Conservation (phyloP, 2,113 vertebrate species). For the Raphicerus campestris region DNA sequence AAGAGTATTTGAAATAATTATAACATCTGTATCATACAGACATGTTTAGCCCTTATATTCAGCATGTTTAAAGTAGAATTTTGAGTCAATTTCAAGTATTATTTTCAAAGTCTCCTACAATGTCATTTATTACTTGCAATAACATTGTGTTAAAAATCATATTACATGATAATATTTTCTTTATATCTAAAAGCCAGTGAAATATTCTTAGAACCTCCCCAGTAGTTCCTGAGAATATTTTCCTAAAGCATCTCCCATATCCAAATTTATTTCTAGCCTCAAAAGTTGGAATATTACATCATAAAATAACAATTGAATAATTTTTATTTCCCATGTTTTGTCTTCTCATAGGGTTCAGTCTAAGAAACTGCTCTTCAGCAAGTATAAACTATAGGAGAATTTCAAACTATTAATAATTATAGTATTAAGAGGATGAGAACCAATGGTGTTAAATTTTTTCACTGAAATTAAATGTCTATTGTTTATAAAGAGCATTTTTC, state of each 20-base stretch:
- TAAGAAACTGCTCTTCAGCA: not conserved
- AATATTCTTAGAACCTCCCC: not conserved
- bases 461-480: not conserved
- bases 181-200: not conserved
- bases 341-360: not conserved
- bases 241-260: not conserved
- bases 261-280: not conserved
- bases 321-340: not conserved
- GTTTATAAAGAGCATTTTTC: not conserved
- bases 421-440: not conserved
- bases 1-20: not conserved
- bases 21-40: not conserved
- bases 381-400: not conserved
- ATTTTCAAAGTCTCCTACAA: slow-evolving; percentile 22
- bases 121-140: slow-evolving; percentile 14
- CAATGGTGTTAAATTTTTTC: not conserved
- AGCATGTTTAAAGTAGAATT: not conserved
- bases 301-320: not conserved
- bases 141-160: not conserved
- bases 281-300: not conserved
- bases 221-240: not conserved
- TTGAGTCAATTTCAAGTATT: not conserved
- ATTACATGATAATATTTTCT: not conserved
- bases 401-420: not conserved
- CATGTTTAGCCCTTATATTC: not conserved